These are phyloP conservation scores for Drosophila planitibia DNA, from an alignment of 2,888 invertebrate genomes.

Conservation along the genomic window DNA sequence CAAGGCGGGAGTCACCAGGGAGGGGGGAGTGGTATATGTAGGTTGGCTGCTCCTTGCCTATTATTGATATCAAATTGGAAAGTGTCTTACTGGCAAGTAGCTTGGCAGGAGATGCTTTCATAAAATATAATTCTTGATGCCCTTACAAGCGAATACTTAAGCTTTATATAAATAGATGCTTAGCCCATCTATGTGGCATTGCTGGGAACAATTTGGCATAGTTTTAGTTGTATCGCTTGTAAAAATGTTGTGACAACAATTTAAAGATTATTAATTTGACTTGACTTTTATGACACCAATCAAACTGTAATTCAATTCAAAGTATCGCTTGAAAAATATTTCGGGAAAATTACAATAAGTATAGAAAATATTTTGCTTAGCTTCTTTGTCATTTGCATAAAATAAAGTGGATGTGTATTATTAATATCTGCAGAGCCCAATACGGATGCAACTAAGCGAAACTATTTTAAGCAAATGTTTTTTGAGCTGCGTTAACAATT, in stretches of 20 bases:
- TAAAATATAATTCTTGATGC: slow-evolving; percentile 19
- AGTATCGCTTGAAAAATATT: neutral
- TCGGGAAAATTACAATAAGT: neutral
- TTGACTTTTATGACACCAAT: neutral
- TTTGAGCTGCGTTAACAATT: neutral
- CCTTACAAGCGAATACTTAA: neutral
- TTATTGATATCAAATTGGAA: slow-evolving; percentile 82
- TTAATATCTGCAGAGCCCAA: neutral
- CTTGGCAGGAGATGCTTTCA: slow-evolving; percentile 32
- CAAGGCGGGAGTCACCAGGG: neutral
- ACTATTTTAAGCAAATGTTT: neutral
- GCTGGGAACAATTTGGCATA: neutral
- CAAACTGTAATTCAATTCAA: neutral
- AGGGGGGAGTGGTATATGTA: neutral
- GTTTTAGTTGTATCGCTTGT: neutral
- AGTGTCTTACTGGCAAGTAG: slow-evolving; percentile 68
- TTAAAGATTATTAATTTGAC: neutral
- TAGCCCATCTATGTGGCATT: neutral
- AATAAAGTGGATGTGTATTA: neutral
- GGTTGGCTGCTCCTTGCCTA: slow-evolving; percentile 41
- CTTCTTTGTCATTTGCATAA: neutral
- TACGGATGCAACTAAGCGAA: neutral
- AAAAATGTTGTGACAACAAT: neutral
- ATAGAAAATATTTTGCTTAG: neutral
- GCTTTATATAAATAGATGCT: neutral